Evolutionary conservation across 2,888 invertebrate species (phyloP).

Genomic region (Drosophila paramelanica): DNA sequence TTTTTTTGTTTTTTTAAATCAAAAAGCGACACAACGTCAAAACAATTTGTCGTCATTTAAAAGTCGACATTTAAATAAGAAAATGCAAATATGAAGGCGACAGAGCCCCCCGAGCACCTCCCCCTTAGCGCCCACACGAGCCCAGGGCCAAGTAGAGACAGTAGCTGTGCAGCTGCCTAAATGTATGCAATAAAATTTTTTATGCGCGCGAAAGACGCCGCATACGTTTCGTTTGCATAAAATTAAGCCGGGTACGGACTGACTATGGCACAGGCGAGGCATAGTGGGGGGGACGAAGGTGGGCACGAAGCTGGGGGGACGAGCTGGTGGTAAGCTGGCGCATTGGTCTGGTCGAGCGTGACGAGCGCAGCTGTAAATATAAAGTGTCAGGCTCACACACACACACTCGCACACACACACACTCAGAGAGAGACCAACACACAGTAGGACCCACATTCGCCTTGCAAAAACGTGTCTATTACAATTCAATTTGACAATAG

Average conservation of each 20-base stretch:
- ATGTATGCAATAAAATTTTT: slow-evolving; percentile 80
- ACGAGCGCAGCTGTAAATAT: slow-evolving; percentile 75
- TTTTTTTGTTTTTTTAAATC: slow-evolving; percentile 70
- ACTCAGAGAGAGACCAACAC: slow-evolving; percentile 5
- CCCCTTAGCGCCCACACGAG: neutral
- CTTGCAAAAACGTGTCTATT: slow-evolving; percentile 76
- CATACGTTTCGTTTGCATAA: slow-evolving; percentile 78
- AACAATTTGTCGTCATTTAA: slow-evolving; percentile 81
- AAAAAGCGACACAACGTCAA: slow-evolving; percentile 80
- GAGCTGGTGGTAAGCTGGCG: slow-evolving; percentile 11
- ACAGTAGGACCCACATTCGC: slow-evolving; percentile 22
- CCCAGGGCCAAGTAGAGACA: slow-evolving; percentile 23
- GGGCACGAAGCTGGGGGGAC: neutral
- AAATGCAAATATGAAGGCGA: slow-evolving; percentile 75
- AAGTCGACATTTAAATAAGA: slow-evolving; percentile 80
- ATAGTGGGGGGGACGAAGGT: neutral
- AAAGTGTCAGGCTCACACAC: slow-evolving; percentile 63
- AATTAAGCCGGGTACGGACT: slow-evolving; percentile 60
- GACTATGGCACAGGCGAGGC: slow-evolving; percentile 20
- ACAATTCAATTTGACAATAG: slow-evolving; percentile 81
- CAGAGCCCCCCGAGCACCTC: neutral
- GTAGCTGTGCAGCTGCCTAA: slow-evolving; percentile 61
- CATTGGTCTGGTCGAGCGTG: slow-evolving; percentile 65
- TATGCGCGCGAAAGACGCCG: slow-evolving; percentile 69
- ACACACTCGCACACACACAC: too few species aligned